Evolutionary conservation across 1,140 invertebrate species (phyloP).

Genomic region (Calycopis cecrops): DNA sequence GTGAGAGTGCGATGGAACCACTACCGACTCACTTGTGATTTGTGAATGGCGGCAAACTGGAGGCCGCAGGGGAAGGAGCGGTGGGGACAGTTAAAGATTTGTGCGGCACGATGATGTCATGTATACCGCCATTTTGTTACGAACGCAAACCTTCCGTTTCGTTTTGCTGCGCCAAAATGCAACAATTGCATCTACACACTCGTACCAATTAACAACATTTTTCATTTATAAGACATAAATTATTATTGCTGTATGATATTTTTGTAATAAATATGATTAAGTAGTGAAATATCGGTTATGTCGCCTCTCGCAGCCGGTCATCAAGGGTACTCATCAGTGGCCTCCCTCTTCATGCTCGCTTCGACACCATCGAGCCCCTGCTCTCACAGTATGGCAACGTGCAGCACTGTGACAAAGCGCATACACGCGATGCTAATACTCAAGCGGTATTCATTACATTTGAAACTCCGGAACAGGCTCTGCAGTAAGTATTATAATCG

Average conservation of each 20-base stretch:
- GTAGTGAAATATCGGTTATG: conserved; percentile 31
- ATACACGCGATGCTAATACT: conserved; percentile 84
- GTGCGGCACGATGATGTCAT: conserved; percentile 50
- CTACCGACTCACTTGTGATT: conserved; percentile 46
- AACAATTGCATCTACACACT: background rate
- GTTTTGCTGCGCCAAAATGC: background rate
- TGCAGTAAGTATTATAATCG: conserved; percentile 83
- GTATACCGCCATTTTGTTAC: conserved; percentile 61
- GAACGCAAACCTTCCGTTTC: conserved; percentile 24
- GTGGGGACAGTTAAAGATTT: conserved; percentile 11
- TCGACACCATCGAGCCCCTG: conserved; percentile 90
- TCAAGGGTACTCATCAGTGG: conserved; percentile 91
- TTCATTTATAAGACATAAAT: too few species aligned
- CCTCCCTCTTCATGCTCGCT: conserved; percentile 85
- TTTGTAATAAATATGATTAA: background rate
- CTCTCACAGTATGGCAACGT: conserved; percentile 87
- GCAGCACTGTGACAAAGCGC: conserved; percentile 89
- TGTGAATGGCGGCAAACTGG: conserved; percentile 50
- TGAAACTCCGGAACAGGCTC: conserved; percentile 91
- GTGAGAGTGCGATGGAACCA: conserved; percentile 45
- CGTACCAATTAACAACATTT: background rate
- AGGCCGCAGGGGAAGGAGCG: conserved; percentile 24
- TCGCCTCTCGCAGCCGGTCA: conserved; percentile 81
- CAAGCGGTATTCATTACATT: conserved; percentile 90
- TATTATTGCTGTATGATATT: too few species aligned